Evolutionary conservation across 2,797 vertebrate genomes (phyloP), one percentile per base, ranked within the genome.

Genomic region (Hippopotamyrus pictus): DNA sequence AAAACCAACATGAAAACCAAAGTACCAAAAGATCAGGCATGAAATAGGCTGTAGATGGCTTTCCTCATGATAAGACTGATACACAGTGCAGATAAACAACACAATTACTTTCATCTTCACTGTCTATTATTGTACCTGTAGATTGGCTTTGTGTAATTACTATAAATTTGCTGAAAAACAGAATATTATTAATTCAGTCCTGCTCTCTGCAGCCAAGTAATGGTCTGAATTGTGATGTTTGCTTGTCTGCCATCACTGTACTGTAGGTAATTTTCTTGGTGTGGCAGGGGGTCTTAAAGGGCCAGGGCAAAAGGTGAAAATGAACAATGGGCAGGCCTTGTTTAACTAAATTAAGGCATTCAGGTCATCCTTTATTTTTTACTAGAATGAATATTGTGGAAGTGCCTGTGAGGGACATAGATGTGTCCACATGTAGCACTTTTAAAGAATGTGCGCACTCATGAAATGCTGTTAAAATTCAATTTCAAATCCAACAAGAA

Each of bases 201-300:
- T 88, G 91, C 83, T 93, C 91, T 92, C 92, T n/a, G 87, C 89
- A 93, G 92, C 92, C 93, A 88, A 65, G 37, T 25, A 46, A 14
- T 65, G 19, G 11, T 86, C 12, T 86, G 12, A 76, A 76, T 29
- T 41, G 37, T 44, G 14, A 37, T 44, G 12, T 76, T 76, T 76
- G 29, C 33, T 17, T 19, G 17, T 76, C 37, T 76, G 73, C 17
- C 37, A 76, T 8, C 5, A 19, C 73, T 25, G 5, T 41, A 19
- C 73, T 25, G 5, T 41, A 76, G 5, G 14, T 41, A 3, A 76
- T 76, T 76, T 76, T 76, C 73, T 9, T 76, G 11, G 3, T 73
- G 65, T 11, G 69, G 33, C 69, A 76, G 69, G 12, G 69, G 8
- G 29, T 76, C 69, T 76, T 33, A 76, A 76, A 76, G 69, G 69